These are phyloP conservation scores for Danio aesculapii DNA, from an alignment of 2,797 vertebrate species.

Conservation along the genomic window DNA sequence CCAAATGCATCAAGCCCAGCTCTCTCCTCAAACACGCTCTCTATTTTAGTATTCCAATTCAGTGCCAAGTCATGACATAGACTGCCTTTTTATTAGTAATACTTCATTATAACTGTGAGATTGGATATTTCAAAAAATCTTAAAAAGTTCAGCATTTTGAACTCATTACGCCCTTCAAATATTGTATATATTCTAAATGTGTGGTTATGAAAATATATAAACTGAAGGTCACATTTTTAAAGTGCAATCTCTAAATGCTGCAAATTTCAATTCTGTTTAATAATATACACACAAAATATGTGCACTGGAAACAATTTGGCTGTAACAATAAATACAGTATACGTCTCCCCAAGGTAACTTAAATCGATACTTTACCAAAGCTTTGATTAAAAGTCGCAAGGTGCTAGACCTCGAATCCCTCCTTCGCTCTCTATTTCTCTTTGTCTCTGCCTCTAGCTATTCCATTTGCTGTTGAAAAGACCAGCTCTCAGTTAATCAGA, in stretches of 20 bases:
- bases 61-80: not conserved
- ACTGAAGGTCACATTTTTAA: not conserved
- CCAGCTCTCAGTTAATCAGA: slow-evolving; percentile 5
- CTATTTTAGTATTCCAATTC: not conserved
- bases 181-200: not conserved
- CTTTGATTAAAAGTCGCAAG: slow-evolving; percentile 9
- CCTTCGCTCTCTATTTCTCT: not conserved
- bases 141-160: not conserved
- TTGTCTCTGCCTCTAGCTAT: not conserved
- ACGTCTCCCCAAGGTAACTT: not conserved
- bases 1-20: slow-evolving; percentile 24
- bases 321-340: not conserved
- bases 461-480: slow-evolving; percentile 14
- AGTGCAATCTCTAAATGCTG: not conserved
- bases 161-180: not conserved
- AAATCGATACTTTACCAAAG: slow-evolving; percentile 34
- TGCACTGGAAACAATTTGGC: not conserved
- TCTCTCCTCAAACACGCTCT: slow-evolving; percentile 13
- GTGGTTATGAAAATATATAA: not conserved
- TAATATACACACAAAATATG: not conserved
- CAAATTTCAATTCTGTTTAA: not conserved
- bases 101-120: not conserved
- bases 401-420: not conserved
- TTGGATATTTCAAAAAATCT: not conserved
- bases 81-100: not conserved